Base-by-base conservation (phyloP, 2,113 vertebrate genomes). In the Microtus richardsoni region DNA sequence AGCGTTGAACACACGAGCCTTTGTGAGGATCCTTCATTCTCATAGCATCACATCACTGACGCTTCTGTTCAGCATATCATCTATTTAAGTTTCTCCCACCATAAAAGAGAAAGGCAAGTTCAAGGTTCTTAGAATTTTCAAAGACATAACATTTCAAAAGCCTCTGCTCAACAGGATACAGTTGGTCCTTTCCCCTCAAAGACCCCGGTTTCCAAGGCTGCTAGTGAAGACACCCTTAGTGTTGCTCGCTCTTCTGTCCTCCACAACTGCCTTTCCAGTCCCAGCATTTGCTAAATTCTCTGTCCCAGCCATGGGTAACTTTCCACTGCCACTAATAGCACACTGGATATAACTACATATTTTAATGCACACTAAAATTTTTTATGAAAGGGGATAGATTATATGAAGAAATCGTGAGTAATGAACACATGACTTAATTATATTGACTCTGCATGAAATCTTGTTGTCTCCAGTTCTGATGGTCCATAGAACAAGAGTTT, bases 61-160 rank as follows among this genome's bases (percentile, higher is more conserved):
- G 52, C 13, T 58, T 73, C 54, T 52, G 66, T 39, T 54, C 11
- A 36, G 10, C 17, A 58, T 24, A 68, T 2, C 70, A 39, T 26
- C 62, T 78, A 8, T 64, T 75, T 2, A 87, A 71, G 26, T 24
- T 47, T 84, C 70, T 84, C 19, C 17, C 52, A 84, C 54, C 28
- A 89, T 91, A 26, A 85, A 58, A 86, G 28, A 91, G 11, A 73
- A 88, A 91, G 70, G 41, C 87, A 78, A 96, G 77, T n/a, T 74
- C 9, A 49, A 1, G 41, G 83, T 39, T 19, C 62, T 88, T 79
- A 68, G 90, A 78, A 95, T 70, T 30, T 60, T 49, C 28, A 77
- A 85, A 84, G 26, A 58, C 52, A 44, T 80, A 21, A 70, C 6
- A 33, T 49, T 11, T 94, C 58, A 78, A 86, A 44, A 94, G 74